Conservation (phyloP, 2,113 vertebrate species). For the Reinhardtius hippoglossoides region DNA sequence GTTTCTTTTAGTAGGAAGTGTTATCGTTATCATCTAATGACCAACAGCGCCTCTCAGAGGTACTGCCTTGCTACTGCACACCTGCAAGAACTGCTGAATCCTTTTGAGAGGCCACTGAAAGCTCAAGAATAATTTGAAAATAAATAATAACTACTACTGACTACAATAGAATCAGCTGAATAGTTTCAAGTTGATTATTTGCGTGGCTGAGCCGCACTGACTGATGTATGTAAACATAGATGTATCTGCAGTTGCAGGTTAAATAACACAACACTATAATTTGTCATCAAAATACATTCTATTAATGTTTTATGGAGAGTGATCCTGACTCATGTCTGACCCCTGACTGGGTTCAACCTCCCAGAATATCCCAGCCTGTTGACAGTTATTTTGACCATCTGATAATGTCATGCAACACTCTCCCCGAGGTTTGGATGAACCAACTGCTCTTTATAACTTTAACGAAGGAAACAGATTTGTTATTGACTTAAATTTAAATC, state of each 20-base stretch:
- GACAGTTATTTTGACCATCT: neutral
- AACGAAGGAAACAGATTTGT: neutral
- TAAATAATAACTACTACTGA: no score
- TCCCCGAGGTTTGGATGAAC: neutral
- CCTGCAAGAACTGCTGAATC: neutral
- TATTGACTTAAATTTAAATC: conserved; percentile 48
- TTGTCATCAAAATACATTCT: neutral
- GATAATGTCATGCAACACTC: neutral
- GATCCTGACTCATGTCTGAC: neutral
- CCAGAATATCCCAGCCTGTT: neutral
- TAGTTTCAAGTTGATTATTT: neutral
- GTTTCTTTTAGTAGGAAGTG: neutral
- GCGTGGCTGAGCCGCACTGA: no score
- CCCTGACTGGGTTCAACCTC: neutral
- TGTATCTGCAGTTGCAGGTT: neutral
- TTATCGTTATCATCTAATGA: neutral
- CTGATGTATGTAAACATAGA: no score
- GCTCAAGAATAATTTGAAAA: no score
- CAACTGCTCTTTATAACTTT: neutral
- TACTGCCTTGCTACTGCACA: conserved; percentile 13
- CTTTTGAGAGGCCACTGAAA: neutral
- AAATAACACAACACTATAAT: neutral
- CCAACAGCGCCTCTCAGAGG: conserved; percentile 54
- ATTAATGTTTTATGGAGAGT: neutral
- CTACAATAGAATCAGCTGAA: neutral